Conservation (phyloP, 2,797 vertebrate species). For the Diplodus sargus region DNA sequence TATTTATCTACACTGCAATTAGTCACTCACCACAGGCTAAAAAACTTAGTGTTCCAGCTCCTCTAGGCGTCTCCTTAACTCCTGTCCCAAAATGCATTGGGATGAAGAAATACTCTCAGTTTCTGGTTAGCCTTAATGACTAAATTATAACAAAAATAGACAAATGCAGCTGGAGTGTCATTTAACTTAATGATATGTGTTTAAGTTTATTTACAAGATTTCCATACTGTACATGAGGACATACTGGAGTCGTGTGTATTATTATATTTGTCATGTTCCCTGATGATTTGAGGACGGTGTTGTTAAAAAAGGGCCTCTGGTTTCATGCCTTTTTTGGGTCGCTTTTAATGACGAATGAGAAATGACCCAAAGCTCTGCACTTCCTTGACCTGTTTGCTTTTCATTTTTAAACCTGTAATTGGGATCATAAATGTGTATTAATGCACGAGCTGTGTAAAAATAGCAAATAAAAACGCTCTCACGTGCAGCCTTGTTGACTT, state of each 20-base stretch:
- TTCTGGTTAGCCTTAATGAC: slow-evolving; percentile 58
- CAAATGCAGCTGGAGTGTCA: slow-evolving; percentile 51
- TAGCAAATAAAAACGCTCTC: slow-evolving; percentile 24
- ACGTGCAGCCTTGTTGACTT: slow-evolving; percentile 67
- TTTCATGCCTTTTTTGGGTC: slow-evolving; percentile 51
- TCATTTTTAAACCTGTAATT: slow-evolving; percentile 55
- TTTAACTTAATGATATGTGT: slow-evolving; percentile 69
- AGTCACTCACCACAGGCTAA: slow-evolving; percentile 40
- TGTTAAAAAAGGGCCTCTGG: slow-evolving; percentile 21
- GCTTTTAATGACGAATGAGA: slow-evolving; percentile 48
- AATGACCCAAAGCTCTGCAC: slow-evolving; percentile 40
- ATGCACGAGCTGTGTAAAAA: slow-evolving; percentile 31
- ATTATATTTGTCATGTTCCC: slow-evolving; percentile 60
- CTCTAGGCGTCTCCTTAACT: slow-evolving; percentile 47
- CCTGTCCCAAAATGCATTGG: slow-evolving; percentile 53
- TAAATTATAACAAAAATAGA: slow-evolving; percentile 64
- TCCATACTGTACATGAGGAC: slow-evolving; percentile 39
- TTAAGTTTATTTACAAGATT: slow-evolving; percentile 70
- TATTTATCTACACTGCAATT: slow-evolving; percentile 53
- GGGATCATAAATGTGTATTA: slow-evolving; percentile 51
- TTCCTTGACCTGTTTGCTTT: slow-evolving; percentile 44
- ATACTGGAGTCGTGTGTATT: slow-evolving; percentile 43
- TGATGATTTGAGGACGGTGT: slow-evolving; percentile 49
- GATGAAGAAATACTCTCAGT: slow-evolving; percentile 43
- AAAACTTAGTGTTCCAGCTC: slow-evolving; percentile 35